Evolutionary conservation across 2,797 vertebrate genomes (phyloP), one percentile per base, ranked within the genome.

Genomic region (Euthynnus affinis): DNA sequence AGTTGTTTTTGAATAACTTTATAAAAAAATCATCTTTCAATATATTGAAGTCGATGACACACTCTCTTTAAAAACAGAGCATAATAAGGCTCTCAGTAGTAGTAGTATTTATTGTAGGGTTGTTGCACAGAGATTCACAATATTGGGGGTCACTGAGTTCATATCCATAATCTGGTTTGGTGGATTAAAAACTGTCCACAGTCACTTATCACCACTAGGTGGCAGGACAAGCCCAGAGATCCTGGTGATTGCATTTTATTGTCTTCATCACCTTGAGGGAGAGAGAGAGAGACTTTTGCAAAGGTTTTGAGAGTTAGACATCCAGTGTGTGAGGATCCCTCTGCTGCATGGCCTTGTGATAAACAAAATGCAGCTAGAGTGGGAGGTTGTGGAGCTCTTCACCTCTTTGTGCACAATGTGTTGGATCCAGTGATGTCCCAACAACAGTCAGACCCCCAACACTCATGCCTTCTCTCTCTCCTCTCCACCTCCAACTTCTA

Each of bases 161-260:
- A n/a, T 22, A n/a, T 52, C 23, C 23, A 18, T 32, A 44, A 49
- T 66, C 46, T 7, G n/a, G 0, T 40, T 6, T 9, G 5, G 1
- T 48, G 23, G 32, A 34, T 49, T 7, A 58, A 44, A 59, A 60
- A 14, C 46, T 70, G 17, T 34, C 63, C 73, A 5, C 6, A 48
- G n/a, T 8, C 22, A 40, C 9, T 12, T 34, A 23, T 74, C 34
- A 68, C 90, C 95, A 91, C 81, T 86, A 94, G 95, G 83, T 83
- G 95, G 92, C 89, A 91, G 76, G 58, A 84, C 37, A 82, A 70
- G 52, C 40, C 56, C 76, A 65, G 20, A 32, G 32, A 68, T 48
- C 23, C 5, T 17, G 22, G n/a, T 60, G 27, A 76, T 80, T 86
- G 53, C 27, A 66, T 20, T 59, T 20, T 1, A 25, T 51, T 71